A percentile compares a stretch with the other conserved stretches of the same genome.
Conservation (phyloP, 1,140 invertebrate genomes). For the Radopholus similis region DNA sequence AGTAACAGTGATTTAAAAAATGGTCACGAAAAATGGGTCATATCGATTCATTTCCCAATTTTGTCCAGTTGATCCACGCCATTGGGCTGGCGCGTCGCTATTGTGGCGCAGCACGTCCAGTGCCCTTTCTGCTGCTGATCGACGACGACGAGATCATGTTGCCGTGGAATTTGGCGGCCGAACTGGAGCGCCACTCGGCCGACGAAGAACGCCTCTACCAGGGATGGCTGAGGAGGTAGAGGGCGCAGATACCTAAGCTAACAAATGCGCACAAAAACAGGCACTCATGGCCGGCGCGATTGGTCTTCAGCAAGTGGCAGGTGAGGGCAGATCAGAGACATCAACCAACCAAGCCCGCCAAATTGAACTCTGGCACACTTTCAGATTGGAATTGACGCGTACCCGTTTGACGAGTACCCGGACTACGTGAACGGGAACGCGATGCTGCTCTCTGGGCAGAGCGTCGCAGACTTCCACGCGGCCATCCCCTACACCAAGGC, state of each 20-base stretch:
- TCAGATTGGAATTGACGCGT: slow-evolving; percentile 40
- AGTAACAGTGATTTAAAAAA: not conserved
- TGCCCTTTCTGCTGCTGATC: slow-evolving; percentile 40
- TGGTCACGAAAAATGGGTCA: not conserved
- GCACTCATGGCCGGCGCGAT: too few species aligned
- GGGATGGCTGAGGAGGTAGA: too few species aligned
- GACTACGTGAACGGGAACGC: slow-evolving; percentile 53
- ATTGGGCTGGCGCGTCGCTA: slow-evolving; percentile 32
- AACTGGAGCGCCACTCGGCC: slow-evolving; percentile 8
- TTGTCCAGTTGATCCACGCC: slow-evolving; percentile 39
- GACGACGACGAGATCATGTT: slow-evolving; percentile 51
- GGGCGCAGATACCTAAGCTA: too few species aligned
- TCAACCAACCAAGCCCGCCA: too few species aligned
- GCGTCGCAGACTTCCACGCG: slow-evolving; percentile 39
- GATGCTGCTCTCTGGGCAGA: slow-evolving; percentile 40
- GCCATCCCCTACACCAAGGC: slow-evolving; percentile 37
- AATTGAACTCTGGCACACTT: too few species aligned
- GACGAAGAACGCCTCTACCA: slow-evolving; percentile 38
- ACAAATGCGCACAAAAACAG: too few species aligned
- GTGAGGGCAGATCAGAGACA: too few species aligned
- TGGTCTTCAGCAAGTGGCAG: too few species aligned
- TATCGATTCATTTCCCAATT: slow-evolving; percentile 14
- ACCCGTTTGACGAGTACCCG: slow-evolving; percentile 47
- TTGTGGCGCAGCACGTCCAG: slow-evolving; percentile 17
- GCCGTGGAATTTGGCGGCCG: slow-evolving; percentile 33